A percentile compares a stretch with the other conserved stretches of the same genome.
Conservation (phyloP, 2,888 invertebrate species). For the Flexamia atlantica region DNA sequence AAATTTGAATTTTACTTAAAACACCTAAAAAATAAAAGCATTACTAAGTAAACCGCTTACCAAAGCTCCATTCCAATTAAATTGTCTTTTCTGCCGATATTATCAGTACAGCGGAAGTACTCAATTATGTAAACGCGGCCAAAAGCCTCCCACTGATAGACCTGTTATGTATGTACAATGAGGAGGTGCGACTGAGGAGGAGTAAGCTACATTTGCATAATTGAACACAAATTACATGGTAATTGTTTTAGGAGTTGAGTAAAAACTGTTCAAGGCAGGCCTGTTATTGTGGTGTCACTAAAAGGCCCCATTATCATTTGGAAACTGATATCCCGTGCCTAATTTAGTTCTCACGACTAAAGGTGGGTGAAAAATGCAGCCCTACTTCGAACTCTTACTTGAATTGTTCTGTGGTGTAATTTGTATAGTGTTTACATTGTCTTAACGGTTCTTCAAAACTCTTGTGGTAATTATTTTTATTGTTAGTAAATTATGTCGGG, state of each 20-base stretch:
- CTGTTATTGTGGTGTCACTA: conserved; percentile 8
- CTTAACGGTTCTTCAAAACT: no score
- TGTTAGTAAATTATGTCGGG: no score
- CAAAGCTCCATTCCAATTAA: no score
- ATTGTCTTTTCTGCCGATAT: not conserved
- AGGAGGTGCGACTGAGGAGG: conserved; percentile 13
- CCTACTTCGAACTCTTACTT: no score
- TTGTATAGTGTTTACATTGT: no score
- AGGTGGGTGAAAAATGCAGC: no score
- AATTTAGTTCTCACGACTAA: not conserved
- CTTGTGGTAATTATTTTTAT: no score
- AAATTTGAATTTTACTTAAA: no score
- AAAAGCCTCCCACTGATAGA: conserved; percentile 22
- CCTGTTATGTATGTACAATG: conserved; percentile 20
- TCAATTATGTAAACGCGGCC: conserved; percentile 14
- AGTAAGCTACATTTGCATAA: conserved; percentile 1
- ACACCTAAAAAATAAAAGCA: no score
- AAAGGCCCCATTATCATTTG: not conserved
- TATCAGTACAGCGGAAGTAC: not conserved
- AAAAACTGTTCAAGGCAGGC: conserved; percentile 3
- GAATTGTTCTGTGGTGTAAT: no score
- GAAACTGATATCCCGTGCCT: not conserved
- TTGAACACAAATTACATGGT: conserved; percentile 39
- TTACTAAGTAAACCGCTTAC: no score
- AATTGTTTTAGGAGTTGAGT: conserved; percentile 35